Evolutionary conservation across 2,888 invertebrate species (phyloP).

Genomic region (Cosmia pyralina): DNA sequence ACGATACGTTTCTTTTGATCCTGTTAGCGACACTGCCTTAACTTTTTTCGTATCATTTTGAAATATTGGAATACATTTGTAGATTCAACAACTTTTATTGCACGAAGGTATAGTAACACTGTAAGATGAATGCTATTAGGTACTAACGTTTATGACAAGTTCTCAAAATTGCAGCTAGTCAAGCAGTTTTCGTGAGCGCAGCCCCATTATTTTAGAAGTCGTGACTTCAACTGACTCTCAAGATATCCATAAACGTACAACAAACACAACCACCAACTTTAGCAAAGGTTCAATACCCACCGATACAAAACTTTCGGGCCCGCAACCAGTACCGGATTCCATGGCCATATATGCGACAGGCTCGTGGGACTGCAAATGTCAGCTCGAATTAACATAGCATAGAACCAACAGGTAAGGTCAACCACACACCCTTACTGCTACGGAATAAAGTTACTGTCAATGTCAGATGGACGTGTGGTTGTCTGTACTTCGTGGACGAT

Average conservation of each 20-base stretch:
- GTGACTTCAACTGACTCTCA: neutral
- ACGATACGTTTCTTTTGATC: too few relatives aligned
- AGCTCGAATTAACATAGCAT: constrained; percentile 52
- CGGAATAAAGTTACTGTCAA: neutral
- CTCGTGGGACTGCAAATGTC: constrained; percentile 48
- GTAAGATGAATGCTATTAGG: too few relatives aligned
- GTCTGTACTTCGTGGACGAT: neutral
- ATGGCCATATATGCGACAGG: constrained; percentile 32
- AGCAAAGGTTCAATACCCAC: constrained; percentile 41
- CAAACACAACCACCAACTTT: constrained; percentile 16
- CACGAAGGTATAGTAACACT: too few relatives aligned
- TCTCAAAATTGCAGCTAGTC: neutral
- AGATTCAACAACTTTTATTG: too few relatives aligned
- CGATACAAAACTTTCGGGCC: constrained; percentile 41
- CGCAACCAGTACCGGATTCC: constrained; percentile 51
- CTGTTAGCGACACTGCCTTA: too few relatives aligned
- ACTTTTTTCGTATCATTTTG: too few relatives aligned
- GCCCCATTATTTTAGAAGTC: neutral
- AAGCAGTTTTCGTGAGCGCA: neutral
- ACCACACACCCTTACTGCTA: neutral
- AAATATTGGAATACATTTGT: too few relatives aligned
- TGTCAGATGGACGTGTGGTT: neutral
- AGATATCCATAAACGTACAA: constrained; percentile 28
- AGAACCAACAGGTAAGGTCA: constrained; percentile 18
- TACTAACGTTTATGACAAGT: too few relatives aligned